These are phyloP conservation scores for Cylloceria caligata DNA, from an alignment of 2,888 invertebrate genomes.

Conservation along the genomic window DNA sequence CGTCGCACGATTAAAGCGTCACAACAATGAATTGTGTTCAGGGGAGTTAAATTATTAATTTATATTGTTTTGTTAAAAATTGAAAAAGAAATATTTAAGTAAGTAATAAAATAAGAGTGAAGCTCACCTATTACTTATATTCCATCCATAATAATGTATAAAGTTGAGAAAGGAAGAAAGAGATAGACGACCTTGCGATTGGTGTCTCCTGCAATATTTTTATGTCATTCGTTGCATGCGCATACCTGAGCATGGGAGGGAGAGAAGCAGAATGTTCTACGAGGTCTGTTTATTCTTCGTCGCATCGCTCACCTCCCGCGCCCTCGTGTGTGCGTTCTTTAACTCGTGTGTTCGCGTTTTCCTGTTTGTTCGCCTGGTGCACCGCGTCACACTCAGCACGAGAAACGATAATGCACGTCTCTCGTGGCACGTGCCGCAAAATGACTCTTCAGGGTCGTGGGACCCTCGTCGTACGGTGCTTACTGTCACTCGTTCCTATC, in stretches of 20 bases:
- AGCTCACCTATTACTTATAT: not conserved
- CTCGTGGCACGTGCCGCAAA: slow-evolving; percentile 61
- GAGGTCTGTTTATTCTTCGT: slow-evolving; percentile 35
- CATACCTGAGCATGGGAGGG: slow-evolving; percentile 17
- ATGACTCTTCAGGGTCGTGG: slow-evolving; percentile 60
- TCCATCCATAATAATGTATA: not conserved
- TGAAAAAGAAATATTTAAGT: not conserved
- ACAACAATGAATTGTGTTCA: too few species aligned
- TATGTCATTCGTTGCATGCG: slow-evolving; percentile 41
- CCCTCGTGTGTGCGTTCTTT: slow-evolving; percentile 55
- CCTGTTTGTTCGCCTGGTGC: slow-evolving; percentile 50
- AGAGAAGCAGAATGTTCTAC: slow-evolving; percentile 40
- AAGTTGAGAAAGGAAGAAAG: slow-evolving; percentile 5
- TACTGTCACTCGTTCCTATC: slow-evolving; percentile 3
- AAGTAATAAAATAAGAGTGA: not conserved
- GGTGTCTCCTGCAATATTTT: slow-evolving; percentile 42
- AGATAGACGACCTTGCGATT: slow-evolving; percentile 35
- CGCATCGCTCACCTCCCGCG: slow-evolving; percentile 26
- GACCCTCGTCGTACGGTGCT: slow-evolving; percentile 23
- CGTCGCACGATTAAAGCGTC: too few species aligned
- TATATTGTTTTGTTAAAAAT: too few species aligned
- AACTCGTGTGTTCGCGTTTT: slow-evolving; percentile 53
- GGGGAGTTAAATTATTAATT: too few species aligned
- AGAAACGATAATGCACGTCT: slow-evolving; percentile 59
- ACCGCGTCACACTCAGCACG: slow-evolving; percentile 53